Evolutionary conservation across 2,888 invertebrate species (phyloP).

Genomic region (Andrena dorsata): DNA sequence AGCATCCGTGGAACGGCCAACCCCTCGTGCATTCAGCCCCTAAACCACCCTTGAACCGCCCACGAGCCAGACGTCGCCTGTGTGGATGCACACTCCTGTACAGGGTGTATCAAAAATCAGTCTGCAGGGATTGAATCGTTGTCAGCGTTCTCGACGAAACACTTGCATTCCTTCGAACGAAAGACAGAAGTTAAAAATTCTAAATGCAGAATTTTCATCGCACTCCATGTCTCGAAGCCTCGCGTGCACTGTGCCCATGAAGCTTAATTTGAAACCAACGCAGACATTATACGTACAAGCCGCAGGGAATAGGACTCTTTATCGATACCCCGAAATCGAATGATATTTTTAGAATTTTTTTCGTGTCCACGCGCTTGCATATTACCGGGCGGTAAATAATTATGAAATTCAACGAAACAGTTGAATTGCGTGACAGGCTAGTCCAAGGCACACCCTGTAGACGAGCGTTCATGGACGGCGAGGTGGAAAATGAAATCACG

Average conservation of each 20-base stretch:
- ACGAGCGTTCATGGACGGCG: background rate
- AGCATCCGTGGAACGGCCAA: conserved; percentile 73
- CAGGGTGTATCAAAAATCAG: conserved; percentile 49
- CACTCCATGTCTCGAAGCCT: background rate
- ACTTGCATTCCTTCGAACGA: background rate
- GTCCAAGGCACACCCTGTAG: conserved; percentile 18
- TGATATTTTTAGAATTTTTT: conserved; percentile 11
- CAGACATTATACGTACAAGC: background rate
- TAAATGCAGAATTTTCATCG: background rate
- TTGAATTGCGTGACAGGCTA: conserved; percentile 32
- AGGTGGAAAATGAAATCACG: conserved; percentile 60
- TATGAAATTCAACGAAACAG: conserved; percentile 22
- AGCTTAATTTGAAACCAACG: background rate
- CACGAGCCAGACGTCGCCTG: conserved; percentile 56
- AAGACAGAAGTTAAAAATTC: background rate
- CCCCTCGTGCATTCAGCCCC: conserved; percentile 71
- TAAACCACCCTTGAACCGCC: conserved; percentile 68
- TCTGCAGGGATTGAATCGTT: conserved; percentile 22
- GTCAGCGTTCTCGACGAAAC: background rate
- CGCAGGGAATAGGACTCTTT: background rate
- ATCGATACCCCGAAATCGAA: conserved; percentile 20
- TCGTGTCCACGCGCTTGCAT: background rate
- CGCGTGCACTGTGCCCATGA: conserved; percentile 3
- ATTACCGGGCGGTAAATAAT: conserved; percentile 4
- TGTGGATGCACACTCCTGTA: conserved; percentile 43